These are phyloP conservation scores for Sphaeridia pumilis DNA, from an alignment of 2,888 invertebrate species.

Conservation along the genomic window DNA sequence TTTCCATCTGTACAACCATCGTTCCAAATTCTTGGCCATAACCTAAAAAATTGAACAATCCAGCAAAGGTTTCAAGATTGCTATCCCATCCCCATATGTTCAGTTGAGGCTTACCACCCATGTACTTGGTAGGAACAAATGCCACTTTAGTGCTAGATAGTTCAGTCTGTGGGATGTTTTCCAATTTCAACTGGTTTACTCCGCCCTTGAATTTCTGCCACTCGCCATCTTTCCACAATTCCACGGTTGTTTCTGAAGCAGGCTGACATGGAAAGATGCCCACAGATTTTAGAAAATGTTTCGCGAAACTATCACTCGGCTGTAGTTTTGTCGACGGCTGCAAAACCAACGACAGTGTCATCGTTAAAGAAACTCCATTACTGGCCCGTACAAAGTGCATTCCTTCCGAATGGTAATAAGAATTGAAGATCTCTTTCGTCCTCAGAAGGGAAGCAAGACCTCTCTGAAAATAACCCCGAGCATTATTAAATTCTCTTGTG, in stretches of 20 bases:
- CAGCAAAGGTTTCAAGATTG: too few relatives aligned
- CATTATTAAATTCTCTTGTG: background rate
- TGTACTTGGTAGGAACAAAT: conserved; percentile 45
- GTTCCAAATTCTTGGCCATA: conserved; percentile 87
- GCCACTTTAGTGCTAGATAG: conserved; percentile 14
- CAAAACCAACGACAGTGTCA: conserved; percentile 77
- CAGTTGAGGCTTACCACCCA: conserved; percentile 47
- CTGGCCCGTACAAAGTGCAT: conserved; percentile 67
- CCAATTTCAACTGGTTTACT: conserved; percentile 24
- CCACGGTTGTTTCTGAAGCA: conserved; percentile 69
- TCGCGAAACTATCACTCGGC: conserved; percentile 67
- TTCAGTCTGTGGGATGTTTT: conserved; percentile 18
- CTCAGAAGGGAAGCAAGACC: conserved; percentile 81
- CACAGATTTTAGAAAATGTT: conserved; percentile 75
- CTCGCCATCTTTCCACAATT: conserved; percentile 39
- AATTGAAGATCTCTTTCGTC: conserved; percentile 80
- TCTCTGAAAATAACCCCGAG: conserved; percentile 41
- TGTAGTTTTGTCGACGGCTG: conserved; percentile 49
- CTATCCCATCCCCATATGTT: too few relatives aligned
- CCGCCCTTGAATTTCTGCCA: conserved; percentile 23
- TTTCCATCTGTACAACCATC: conserved; percentile 47
- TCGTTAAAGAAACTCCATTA: conserved; percentile 64
- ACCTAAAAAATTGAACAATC: conserved; percentile 49
- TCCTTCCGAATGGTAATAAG: conserved; percentile 82
- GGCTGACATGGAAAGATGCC: conserved; percentile 70